Conservation (phyloP, 2,113 vertebrate genomes). For the Monopterus albus region DNA sequence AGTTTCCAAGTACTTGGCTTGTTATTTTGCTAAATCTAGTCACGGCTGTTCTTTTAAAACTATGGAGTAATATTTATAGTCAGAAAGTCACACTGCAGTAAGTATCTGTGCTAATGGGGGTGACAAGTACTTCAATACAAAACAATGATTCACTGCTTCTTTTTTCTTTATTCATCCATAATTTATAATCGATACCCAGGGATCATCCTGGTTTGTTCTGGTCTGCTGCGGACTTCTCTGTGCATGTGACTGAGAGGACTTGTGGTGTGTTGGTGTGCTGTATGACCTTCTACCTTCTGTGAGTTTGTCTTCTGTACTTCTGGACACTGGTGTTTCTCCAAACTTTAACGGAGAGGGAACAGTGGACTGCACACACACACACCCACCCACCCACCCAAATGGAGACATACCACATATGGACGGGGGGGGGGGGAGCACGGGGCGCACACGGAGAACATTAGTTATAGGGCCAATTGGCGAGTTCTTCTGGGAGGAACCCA, state of each 20-base stretch:
- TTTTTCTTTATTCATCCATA: neutral
- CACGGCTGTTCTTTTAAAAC: rapidly evolving
- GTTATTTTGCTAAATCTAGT: constrained; percentile 1
- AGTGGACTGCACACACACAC: too few relatives aligned
- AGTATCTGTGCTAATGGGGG: too few relatives aligned
- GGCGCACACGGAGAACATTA: too few relatives aligned
- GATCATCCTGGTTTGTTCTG: neutral
- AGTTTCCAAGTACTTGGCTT: neutral
- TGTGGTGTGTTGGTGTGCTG: neutral
- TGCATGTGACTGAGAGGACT: neutral
- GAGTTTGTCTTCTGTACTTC: neutral
- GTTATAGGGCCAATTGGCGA: too few relatives aligned
- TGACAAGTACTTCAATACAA: too few relatives aligned
- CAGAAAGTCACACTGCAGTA: neutral
- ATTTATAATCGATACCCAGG: neutral
- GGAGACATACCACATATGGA: too few relatives aligned
- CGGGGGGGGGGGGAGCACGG: too few relatives aligned
- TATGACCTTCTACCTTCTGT: neutral
- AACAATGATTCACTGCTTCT: neutral
- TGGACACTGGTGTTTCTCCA: neutral
- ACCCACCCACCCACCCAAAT: too few relatives aligned
- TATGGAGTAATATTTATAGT: neutral
- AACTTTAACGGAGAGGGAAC: too few relatives aligned
- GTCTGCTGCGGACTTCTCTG: neutral
- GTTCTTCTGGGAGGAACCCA: too few relatives aligned